Evolutionary conservation across 2,888 invertebrate species (phyloP).

Genomic region (Diaphora mendica): DNA sequence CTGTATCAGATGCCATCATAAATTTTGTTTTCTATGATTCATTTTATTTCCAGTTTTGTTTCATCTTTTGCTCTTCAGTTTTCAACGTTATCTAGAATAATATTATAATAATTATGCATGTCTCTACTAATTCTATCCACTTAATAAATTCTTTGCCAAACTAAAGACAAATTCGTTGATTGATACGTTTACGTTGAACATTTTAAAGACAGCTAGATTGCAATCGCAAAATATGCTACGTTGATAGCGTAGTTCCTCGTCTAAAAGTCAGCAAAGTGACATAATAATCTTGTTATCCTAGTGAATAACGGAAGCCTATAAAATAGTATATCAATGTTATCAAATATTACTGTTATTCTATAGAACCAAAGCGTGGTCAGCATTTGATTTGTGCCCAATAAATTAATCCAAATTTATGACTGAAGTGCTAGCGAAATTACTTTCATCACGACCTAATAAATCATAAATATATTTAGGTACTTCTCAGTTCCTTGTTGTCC

Average conservation of each 20-base stretch:
- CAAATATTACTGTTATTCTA: background rate
- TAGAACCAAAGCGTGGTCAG: background rate
- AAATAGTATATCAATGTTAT: background rate
- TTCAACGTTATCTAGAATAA: background rate
- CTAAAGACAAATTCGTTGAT: background rate
- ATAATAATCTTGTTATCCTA: background rate
- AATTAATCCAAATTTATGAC: slow-evolving; percentile 5
- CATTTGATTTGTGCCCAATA: background rate
- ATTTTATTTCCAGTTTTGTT: background rate
- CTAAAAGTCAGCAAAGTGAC: background rate
- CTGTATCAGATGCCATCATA: background rate
- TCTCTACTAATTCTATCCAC: no score
- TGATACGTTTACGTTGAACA: no score
- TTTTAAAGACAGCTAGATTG: no score
- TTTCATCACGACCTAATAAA: slow-evolving; percentile 11
- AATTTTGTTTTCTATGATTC: background rate
- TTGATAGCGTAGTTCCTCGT: background rate
- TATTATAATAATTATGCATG: background rate
- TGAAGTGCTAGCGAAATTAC: slow-evolving; percentile 1
- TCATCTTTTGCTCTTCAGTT: background rate
- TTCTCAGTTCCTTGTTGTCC: background rate
- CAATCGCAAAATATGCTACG: background rate
- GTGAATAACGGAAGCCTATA: background rate
- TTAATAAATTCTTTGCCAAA: no score
- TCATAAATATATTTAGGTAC: background rate